These are phyloP conservation scores for Episyrphus balteatus DNA, from an alignment of 1,140 invertebrate species.

Conservation along the genomic window DNA sequence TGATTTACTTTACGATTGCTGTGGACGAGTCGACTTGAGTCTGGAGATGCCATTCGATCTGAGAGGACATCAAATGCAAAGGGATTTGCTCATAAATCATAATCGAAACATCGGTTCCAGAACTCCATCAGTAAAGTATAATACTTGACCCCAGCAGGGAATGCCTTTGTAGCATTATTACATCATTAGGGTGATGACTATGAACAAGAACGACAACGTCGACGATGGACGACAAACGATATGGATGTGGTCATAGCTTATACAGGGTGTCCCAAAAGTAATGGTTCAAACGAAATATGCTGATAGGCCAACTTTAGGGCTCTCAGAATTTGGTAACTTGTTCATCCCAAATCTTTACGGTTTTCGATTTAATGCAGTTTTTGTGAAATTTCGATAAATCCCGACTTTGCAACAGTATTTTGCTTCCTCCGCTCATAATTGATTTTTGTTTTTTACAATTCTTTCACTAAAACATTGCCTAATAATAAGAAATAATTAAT, in stretches of 20 bases:
- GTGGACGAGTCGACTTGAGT: conserved; percentile 13
- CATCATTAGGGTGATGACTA: conserved; percentile 13
- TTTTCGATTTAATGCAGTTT: no score
- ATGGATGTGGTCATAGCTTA: background rate
- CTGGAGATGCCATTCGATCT: conserved; percentile 1
- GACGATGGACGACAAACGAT: background rate
- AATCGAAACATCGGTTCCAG: conserved; percentile 37
- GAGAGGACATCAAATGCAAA: conserved; percentile 14
- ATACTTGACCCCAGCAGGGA: conserved; percentile 26
- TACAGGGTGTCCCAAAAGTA: no score
- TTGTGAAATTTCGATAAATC: no score
- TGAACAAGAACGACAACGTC: conserved; percentile 8
- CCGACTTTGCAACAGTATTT: no score
- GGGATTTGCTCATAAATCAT: conserved; percentile 25
- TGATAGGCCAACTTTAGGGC: no score
- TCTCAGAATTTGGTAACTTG: no score
- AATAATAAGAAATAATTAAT: no score
- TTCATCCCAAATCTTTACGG: no score
- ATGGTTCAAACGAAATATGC: no score
- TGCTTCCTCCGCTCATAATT: no score
- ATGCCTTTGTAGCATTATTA: conserved; percentile 3
- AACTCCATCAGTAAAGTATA: background rate
- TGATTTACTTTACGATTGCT: background rate
- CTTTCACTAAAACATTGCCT: no score
- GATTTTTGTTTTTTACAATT: no score